phyloP scores from a whole-genome alignment of 1,140 invertebrate species.

The Oscheius sp. region DNA sequence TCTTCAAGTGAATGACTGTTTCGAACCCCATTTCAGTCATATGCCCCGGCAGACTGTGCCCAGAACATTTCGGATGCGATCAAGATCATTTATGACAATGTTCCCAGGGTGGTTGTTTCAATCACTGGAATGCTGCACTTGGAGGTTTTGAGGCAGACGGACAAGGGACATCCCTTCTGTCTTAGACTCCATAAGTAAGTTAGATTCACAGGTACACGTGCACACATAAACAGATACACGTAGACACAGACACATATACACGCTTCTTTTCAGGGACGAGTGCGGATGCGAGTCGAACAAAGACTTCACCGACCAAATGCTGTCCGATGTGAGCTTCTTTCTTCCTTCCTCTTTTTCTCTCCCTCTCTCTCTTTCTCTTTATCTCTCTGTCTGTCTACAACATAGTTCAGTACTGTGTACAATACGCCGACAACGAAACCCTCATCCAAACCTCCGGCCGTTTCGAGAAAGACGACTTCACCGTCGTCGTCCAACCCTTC shows the following conservation, averaged over 20 bases:
- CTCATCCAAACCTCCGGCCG: slow-evolving; percentile 45
- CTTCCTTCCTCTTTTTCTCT: not conserved
- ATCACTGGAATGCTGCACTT: slow-evolving; percentile 44
- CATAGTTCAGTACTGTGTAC: slow-evolving; percentile 16
- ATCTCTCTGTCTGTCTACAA: too few species aligned
- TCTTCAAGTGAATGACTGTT: too few species aligned
- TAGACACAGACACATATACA: not conserved
- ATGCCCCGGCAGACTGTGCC: slow-evolving; percentile 67
- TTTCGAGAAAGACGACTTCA: slow-evolving; percentile 63
- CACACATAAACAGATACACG: not conserved
- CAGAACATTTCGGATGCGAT: slow-evolving; percentile 69
- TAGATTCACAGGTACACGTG: not conserved
- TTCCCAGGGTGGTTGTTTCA: slow-evolving; percentile 49
- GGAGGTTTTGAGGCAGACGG: slow-evolving; percentile 41
- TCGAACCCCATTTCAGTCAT: not conserved
- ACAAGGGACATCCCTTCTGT: slow-evolving; percentile 43
- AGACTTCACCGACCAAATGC: slow-evolving; percentile 36
- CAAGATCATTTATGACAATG: slow-evolving; percentile 66
- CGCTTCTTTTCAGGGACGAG: slow-evolving; percentile 40
- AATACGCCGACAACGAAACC: slow-evolving; percentile 38
- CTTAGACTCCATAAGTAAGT: slow-evolving; percentile 48
- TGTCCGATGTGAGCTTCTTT: slow-evolving; percentile 24
- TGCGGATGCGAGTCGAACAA: slow-evolving; percentile 46
- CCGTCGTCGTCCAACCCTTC: slow-evolving; percentile 62
- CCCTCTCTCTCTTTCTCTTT: too few species aligned